Evolutionary conservation across 2,888 invertebrate genomes (phyloP).

Genomic region (Baronia brevicornis): DNA sequence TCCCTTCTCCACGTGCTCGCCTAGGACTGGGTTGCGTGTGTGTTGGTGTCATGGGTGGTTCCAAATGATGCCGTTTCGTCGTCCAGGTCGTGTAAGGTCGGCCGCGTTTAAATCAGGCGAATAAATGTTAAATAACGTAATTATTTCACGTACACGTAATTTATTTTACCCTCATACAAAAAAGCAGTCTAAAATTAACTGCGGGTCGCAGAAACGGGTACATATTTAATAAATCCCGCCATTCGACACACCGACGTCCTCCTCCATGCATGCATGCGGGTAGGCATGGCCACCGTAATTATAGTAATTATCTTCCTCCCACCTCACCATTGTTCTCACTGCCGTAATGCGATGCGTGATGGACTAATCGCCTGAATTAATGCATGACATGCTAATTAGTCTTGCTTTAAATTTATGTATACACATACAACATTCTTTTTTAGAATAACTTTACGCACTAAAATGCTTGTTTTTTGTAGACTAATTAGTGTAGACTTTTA

Average conservation of each 20-base stretch:
- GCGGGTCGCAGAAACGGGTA: constrained; percentile 8
- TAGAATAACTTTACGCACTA: too few relatives aligned
- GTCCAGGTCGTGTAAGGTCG: too few relatives aligned
- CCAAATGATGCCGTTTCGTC: too few relatives aligned
- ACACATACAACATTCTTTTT: neutral
- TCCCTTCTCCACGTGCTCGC: too few relatives aligned
- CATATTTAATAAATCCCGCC: constrained; percentile 20
- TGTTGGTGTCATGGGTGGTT: too few relatives aligned
- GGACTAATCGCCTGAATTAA: constrained; percentile 23
- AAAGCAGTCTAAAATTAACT: constrained; percentile 15
- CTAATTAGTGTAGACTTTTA: too few relatives aligned
- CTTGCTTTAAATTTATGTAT: constrained; percentile 9
- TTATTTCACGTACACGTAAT: too few relatives aligned
- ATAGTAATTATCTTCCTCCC: constrained; percentile 27
- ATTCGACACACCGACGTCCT: constrained; percentile 20
- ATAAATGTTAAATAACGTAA: too few relatives aligned
- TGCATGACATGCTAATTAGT: constrained; percentile 20
- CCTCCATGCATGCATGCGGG: constrained; percentile 25
- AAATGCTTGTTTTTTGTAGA: too few relatives aligned
- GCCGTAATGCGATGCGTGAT: constrained; percentile 21
- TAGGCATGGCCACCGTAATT: constrained; percentile 26
- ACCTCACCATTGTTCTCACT: constrained; percentile 28
- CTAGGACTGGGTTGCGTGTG: too few relatives aligned
- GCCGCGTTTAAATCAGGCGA: too few relatives aligned
- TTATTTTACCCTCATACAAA: constrained; percentile 13